Base-by-base conservation (phyloP, 2,797 vertebrate genomes). In the Anolis apletophallus region DNA sequence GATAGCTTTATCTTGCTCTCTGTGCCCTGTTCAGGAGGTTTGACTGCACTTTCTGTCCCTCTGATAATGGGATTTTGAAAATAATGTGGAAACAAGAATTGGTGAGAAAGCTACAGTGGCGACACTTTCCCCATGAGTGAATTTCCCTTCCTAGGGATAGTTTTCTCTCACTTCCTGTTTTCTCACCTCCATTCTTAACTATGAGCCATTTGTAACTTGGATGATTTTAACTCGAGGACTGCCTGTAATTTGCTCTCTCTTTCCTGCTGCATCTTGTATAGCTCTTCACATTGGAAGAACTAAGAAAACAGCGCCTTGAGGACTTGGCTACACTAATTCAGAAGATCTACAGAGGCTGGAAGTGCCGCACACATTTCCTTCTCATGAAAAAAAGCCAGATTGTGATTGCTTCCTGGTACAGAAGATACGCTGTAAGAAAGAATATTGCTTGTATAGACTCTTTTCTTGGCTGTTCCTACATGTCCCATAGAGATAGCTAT, bases 331-430 rank as follows among this genome's bases (percentile, higher is more conserved):
- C 98, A 0, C 97, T 99, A 57, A 99, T 99, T 93, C 98, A 96
- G 94, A 99, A 99, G 96, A 98, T 99, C 95, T 99, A 98, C 92
- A 97, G 98, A 5, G 99, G 99, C 0, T 99, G 98, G 98, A 99
- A 98, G 92, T 97, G 97, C 86, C 98, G 98, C 84, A 98, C 94
- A 7, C 97, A 93, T 78, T 99, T 99, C 94, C 94, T 99, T 92
- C 95, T 99, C 59, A 97, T 99, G 96, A 99, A 98, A 16, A 97
- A 96, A 89, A 98, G 98, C 94, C 98, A 99, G 93, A 94, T 99
- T 26, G 97, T 99, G 93, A 97, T 99, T 55, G 96, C 98, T 0
- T 97, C 98, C 29, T 99, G 98, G 98, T 98, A 96, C 93, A 97
- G 98, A 87, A 96, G 98, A 96, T 98, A 97, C 0, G 96, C 98